Evolutionary conservation across 1,140 invertebrate genomes (phyloP).

Genomic region (Phocides pigmalion): DNA sequence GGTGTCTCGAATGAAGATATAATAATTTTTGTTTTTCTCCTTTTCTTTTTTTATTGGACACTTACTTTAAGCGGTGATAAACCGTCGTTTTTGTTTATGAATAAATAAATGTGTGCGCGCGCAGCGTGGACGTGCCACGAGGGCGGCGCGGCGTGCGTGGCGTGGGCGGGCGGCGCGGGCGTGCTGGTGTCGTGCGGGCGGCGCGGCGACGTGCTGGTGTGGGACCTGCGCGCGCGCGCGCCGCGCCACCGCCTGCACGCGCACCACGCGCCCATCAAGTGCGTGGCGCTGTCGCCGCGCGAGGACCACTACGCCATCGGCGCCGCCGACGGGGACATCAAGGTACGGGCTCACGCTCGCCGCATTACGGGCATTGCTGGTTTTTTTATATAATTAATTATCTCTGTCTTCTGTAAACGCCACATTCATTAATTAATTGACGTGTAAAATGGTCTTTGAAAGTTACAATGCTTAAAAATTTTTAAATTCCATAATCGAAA

Average conservation of each 20-base stretch:
- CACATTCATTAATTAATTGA: too few relatives aligned
- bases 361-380: too few relatives aligned
- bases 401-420: too few relatives aligned
- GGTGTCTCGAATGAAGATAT: too few relatives aligned
- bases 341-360: constrained; percentile 86
- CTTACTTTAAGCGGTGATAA: too few relatives aligned
- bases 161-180: constrained; percentile 96
- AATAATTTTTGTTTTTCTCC: too few relatives aligned
- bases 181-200: constrained; percentile 93
- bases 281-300: constrained; percentile 95
- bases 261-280: constrained; percentile 97
- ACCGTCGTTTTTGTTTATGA: too few relatives aligned
- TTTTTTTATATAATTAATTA: too few relatives aligned
- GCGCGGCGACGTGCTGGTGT: constrained; percentile 97
- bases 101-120: constrained; percentile 19
- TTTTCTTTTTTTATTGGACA: too few relatives aligned
- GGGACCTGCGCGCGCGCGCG: constrained; percentile 95
- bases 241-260: constrained; percentile 95
- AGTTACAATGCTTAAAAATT: too few relatives aligned
- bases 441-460: too few relatives aligned
- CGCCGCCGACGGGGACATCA: constrained; percentile 99
- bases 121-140: constrained; percentile 96
- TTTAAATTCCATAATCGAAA: too few relatives aligned
- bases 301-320: constrained; percentile 99
- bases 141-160: constrained; percentile 93